Evolutionary conservation across 2,797 vertebrate species (phyloP).

Genomic region (Sciaenops ocellatus): DNA sequence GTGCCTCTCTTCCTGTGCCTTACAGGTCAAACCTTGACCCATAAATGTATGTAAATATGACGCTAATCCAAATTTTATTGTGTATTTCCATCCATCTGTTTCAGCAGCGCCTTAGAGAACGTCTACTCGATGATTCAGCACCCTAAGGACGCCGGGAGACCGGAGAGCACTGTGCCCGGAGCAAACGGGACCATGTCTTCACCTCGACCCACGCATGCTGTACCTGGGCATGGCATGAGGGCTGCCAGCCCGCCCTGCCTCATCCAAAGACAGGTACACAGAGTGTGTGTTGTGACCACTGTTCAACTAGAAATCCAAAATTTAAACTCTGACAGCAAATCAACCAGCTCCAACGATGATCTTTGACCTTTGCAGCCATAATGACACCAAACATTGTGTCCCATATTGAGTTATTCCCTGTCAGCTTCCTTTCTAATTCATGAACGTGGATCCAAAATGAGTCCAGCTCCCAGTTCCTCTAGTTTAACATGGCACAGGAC

Average conservation of each 20-base stretch:
- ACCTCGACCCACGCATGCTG: slow-evolving; percentile 62
- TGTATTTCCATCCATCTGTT: slow-evolving; percentile 15
- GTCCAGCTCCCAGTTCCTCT: slow-evolving; percentile 9
- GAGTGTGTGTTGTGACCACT: not conserved
- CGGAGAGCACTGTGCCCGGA: slow-evolving; percentile 76
- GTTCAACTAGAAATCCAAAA: not conserved
- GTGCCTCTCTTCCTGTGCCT: not conserved
- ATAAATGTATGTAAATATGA: not conserved
- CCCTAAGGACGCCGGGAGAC: slow-evolving; percentile 77
- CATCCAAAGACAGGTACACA: slow-evolving; percentile 82
- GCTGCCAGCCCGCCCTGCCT: slow-evolving; percentile 78
- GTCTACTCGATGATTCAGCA: slow-evolving; percentile 85
- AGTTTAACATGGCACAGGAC: slow-evolving; percentile 17
- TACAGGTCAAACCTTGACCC: not conserved
- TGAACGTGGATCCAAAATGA: not conserved
- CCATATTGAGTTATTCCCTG: not conserved
- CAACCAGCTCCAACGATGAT: not conserved
- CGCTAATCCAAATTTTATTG: not conserved
- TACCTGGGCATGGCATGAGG: slow-evolving; percentile 67
- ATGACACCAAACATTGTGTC: not conserved
- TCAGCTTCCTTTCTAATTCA: slow-evolving; percentile 2
- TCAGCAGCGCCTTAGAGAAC: slow-evolving; percentile 80
- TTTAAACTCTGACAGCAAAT: not conserved
- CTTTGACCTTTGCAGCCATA: slow-evolving; percentile 2
- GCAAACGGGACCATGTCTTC: slow-evolving; percentile 77